These are phyloP conservation scores for Taurulus bubalis DNA, from an alignment of 2,113 vertebrate species.

Conservation along the genomic window DNA sequence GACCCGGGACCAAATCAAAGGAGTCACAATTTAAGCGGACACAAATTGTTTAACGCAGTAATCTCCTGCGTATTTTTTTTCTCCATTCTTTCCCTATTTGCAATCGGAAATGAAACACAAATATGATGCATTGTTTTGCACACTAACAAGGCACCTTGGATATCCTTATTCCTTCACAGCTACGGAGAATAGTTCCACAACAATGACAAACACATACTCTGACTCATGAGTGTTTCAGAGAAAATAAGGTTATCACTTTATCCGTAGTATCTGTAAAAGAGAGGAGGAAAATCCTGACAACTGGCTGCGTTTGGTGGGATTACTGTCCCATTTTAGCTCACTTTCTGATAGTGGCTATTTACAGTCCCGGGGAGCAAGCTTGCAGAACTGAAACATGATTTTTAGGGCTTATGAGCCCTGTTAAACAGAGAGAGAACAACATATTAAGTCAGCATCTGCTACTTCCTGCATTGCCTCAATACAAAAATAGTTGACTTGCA, in stretches of 20 bases:
- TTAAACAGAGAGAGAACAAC: constrained; percentile 48
- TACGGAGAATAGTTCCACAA: constrained; percentile 41
- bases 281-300: constrained; percentile 37
- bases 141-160: constrained; percentile 73
- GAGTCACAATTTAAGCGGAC: constrained; percentile 80
- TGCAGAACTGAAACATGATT: constrained; percentile 51
- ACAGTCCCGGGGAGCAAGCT: constrained; percentile 33
- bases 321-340: constrained; percentile 42
- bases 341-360: constrained; percentile 42
- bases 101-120: constrained; percentile 74
- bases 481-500: constrained; percentile 53
- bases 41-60: constrained; percentile 80
- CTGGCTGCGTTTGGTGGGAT: constrained; percentile 35
- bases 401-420: constrained; percentile 43
- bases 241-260: constrained; percentile 48
- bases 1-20: constrained; percentile 75
- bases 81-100: constrained; percentile 69
- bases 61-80: constrained; percentile 76
- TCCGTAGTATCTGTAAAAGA: constrained; percentile 30
- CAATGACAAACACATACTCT: constrained; percentile 60
- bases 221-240: constrained; percentile 43
- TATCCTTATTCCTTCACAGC: constrained; percentile 67
- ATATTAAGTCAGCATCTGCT: constrained; percentile 53
- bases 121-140: constrained; percentile 75
- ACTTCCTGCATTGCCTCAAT: constrained; percentile 39